These are phyloP conservation scores for Alectoris magna DNA, from an alignment of 2,797 vertebrate genomes.

Conservation along the genomic window DNA sequence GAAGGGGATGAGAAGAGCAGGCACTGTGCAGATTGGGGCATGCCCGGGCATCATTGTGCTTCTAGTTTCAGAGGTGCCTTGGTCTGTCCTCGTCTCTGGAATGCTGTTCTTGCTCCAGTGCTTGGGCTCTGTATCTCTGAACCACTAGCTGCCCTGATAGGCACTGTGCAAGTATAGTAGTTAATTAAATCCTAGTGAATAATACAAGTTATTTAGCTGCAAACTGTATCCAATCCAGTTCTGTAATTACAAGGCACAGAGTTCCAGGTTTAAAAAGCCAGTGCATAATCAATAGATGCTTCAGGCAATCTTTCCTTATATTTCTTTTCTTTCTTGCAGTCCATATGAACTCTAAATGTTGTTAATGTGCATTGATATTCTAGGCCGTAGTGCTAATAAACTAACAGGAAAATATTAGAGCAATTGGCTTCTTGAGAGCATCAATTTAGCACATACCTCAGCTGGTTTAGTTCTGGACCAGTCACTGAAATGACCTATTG, in stretches of 20 bases:
- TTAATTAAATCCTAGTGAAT: neutral
- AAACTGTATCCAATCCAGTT: neutral
- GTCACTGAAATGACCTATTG: neutral
- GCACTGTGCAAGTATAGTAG: neutral
- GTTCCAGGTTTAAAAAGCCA: neutral
- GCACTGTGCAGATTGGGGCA: neutral
- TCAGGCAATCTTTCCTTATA: neutral
- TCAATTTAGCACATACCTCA: neutral
- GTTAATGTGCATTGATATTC: neutral
- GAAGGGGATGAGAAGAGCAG: neutral
- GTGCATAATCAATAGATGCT: neutral
- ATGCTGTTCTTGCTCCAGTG: neutral
- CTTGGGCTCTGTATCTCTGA: neutral
- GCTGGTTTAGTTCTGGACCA: neutral
- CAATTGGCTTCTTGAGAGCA: neutral
- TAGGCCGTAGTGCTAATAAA: neutral
- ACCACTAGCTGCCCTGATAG: neutral
- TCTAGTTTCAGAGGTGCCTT: neutral
- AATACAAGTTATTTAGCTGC: neutral
- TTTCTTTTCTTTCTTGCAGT: neutral
- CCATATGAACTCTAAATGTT: neutral
- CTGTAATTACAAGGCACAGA: neutral
- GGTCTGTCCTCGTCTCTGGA: neutral
- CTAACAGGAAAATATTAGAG: neutral
- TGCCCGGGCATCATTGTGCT: rapidly evolving